These are phyloP conservation scores for Allophyes oxyacanthae DNA, from an alignment of 2,888 invertebrate genomes.

Conservation along the genomic window DNA sequence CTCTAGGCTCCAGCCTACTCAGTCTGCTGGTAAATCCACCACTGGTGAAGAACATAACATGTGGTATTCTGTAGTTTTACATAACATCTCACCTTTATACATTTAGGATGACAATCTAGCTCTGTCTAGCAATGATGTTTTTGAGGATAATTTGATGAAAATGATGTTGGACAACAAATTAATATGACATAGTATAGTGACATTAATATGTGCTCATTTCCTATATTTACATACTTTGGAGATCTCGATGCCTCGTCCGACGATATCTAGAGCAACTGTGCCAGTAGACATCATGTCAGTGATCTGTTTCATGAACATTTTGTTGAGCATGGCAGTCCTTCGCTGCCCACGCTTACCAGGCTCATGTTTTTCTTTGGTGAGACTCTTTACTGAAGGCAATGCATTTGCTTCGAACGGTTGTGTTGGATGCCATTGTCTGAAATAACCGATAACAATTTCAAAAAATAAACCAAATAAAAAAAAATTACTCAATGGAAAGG, in stretches of 20 bases:
- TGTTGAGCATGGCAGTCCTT: slow-evolving; percentile 92
- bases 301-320: slow-evolving; percentile 94
- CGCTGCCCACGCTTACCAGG: slow-evolving; percentile 88
- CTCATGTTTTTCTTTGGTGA: slow-evolving; percentile 82
- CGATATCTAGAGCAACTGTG: slow-evolving; percentile 89
- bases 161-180: neutral
- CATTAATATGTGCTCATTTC: neutral
- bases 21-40: no score
- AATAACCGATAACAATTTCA: slow-evolving; percentile 21
- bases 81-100: no score
- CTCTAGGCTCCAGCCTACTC: no score
- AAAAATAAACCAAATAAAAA: slow-evolving; percentile 11
- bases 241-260: slow-evolving; percentile 92
- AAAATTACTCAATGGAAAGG: slow-evolving; percentile 3
- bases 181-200: neutral
- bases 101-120: no score
- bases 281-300: slow-evolving; percentile 94
- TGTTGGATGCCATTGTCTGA: slow-evolving; percentile 77
- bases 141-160: no score
- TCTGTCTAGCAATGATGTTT: no score
- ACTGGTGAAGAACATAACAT: no score
- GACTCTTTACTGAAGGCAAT: slow-evolving; percentile 77
- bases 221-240: slow-evolving; percentile 85
- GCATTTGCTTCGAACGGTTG: slow-evolving; percentile 57
- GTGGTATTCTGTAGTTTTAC: no score